Evolutionary conservation across 2,888 invertebrate species (phyloP).

Genomic region (Dasysyrphus tricinctus): DNA sequence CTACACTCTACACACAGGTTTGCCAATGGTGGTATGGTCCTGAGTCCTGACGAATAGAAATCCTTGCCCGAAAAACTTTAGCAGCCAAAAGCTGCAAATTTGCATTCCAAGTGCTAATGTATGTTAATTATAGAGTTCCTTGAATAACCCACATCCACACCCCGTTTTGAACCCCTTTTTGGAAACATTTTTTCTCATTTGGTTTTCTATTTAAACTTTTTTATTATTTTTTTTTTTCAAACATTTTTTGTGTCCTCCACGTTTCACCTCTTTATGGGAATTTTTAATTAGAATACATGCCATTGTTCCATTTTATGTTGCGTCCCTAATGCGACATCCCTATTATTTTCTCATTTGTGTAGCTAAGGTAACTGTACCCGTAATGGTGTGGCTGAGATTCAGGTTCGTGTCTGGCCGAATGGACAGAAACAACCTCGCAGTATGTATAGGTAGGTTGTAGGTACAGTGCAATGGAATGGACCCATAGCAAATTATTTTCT

Average conservation of each 20-base stretch:
- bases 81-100: constrained; percentile 70
- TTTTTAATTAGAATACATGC: constrained; percentile 75
- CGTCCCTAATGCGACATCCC: constrained; percentile 75
- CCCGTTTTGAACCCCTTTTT: constrained; percentile 20
- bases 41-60: constrained; percentile 54
- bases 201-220: constrained; percentile 21
- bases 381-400: constrained; percentile 44
- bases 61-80: constrained; percentile 68
- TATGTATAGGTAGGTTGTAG: background rate
- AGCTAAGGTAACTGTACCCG: constrained; percentile 67
- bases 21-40: background rate
- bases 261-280: constrained; percentile 43
- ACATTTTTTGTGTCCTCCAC: constrained; percentile 9
- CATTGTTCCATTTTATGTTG: constrained; percentile 74
- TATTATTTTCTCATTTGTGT: constrained; percentile 74
- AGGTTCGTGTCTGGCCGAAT: constrained; percentile 47
- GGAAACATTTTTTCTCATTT: constrained; percentile 64
- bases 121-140: constrained; percentile 82
- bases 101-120: constrained; percentile 82
- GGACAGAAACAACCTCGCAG: constrained; percentile 17
- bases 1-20: constrained; percentile 6
- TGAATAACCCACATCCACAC: constrained; percentile 57
- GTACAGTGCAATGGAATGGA: constrained; percentile 42
- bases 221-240: background rate
- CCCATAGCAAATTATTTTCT: constrained; percentile 69